phyloP scores from a whole-genome alignment of 2,797 vertebrate genomes.

The Oreochromis mossambicus region DNA sequence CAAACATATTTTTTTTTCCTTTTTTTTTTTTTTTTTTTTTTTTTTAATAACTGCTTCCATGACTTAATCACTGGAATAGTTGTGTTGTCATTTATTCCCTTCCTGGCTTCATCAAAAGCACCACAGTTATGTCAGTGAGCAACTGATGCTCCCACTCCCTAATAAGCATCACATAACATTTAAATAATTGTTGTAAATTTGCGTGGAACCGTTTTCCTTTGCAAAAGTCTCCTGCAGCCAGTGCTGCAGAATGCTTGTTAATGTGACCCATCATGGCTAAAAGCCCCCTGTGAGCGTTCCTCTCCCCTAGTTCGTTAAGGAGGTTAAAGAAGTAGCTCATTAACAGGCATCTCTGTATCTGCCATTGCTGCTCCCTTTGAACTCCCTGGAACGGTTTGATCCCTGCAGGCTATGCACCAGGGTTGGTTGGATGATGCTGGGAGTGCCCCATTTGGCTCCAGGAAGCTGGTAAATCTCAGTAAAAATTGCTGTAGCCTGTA shows the following conservation, averaged over 20 bases:
- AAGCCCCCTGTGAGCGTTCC: background rate
- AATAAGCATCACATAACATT: background rate
- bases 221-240: background rate
- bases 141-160: background rate
- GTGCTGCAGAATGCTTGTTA: conserved; percentile 10
- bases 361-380: conserved; percentile 37
- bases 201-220: background rate
- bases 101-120: background rate
- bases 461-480: background rate
- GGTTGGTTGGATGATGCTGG: background rate
- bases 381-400: conserved; percentile 38
- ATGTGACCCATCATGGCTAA: conserved; percentile 19
- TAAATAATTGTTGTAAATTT: background rate
- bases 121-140: background rate
- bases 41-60: background rate
- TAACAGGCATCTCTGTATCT: conserved; percentile 30
- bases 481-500: background rate
- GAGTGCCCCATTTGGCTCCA: background rate
- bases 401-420: conserved; percentile 9
- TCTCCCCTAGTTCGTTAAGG: conserved; percentile 27
- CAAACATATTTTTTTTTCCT: background rate
- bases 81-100: background rate
- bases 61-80: background rate
- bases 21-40: background rate
- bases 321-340: conserved; percentile 38